phyloP scores from a whole-genome alignment of 2,888 invertebrate species.

The Drosophila colorata region DNA sequence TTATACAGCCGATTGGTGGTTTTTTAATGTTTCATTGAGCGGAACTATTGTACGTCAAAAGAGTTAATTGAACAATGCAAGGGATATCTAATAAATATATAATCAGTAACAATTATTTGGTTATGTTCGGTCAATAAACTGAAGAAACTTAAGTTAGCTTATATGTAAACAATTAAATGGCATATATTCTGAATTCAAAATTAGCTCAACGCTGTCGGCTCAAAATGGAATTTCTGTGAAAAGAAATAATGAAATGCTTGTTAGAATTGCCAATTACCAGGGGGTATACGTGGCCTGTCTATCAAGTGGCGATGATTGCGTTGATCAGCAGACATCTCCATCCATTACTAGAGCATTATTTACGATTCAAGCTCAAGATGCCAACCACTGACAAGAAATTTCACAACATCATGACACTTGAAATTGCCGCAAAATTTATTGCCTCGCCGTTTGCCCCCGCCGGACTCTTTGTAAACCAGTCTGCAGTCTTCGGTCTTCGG shows the following conservation, averaged over 20 bases:
- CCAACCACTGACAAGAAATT: constrained; percentile 70
- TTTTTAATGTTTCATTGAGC: constrained; percentile 30
- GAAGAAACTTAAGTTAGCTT: background rate
- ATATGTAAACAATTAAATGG: constrained; percentile 2
- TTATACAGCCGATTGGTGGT: background rate
- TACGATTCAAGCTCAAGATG: constrained; percentile 80
- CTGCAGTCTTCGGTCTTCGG: constrained; percentile 33
- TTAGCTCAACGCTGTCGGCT: constrained; percentile 22
- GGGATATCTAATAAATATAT: background rate
- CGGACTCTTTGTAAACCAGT: constrained; percentile 53
- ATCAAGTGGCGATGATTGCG: constrained; percentile 49
- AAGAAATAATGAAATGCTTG: constrained; percentile 40
- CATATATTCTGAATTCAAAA: constrained; percentile 36
- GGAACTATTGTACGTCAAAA: constrained; percentile 23
- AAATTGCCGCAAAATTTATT: constrained; percentile 71
- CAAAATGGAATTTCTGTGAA: constrained; percentile 37
- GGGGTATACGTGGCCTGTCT: constrained; percentile 54
- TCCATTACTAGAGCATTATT: constrained; percentile 75
- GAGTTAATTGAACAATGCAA: background rate
- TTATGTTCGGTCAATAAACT: constrained; percentile 47
- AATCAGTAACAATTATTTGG: background rate
- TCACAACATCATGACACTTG: constrained; percentile 72
- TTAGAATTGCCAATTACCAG: constrained; percentile 54
- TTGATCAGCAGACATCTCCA: constrained; percentile 47
- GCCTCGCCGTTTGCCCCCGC: constrained; percentile 43